Base-by-base conservation (phyloP, 2,113 vertebrate species). In the Alectura lathami region DNA sequence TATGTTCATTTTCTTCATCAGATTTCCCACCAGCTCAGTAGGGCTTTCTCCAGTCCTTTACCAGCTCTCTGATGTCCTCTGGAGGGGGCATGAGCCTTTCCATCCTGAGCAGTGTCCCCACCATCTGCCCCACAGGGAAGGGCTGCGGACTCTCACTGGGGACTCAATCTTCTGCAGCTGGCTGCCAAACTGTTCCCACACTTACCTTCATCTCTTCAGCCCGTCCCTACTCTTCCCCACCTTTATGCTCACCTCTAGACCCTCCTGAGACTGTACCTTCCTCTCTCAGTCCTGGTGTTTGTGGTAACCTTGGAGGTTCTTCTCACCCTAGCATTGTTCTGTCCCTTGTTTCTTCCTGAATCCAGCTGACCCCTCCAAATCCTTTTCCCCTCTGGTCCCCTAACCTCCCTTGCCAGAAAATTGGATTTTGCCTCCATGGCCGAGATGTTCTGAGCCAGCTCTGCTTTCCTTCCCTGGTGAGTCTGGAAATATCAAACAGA, bases 401-500 rank as follows among this genome's bases (percentile, higher is more conserved):
- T 86, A 63, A 91, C 30, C 68, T 21, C 9, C 5, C 89, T 79
- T 91, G 48, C 74, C 78, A 79, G 78, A 91, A 93, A 86, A 54
- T 4, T 83, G 54, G 50, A 54, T 72, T 88, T 59, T 74, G 34
- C 50, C 59, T 93, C 36, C 47, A 50, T 86, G 64, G 72, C 68
- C 0, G 18, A 86, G 78, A 76, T 0, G 3, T 62, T 85, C 64
- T 73, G 36, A 95, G 88, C 79, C 68, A 88, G 95, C 67, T 80
- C 59, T 74, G 63, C 54, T 13, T 79, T 96, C 54, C 83, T 93
- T 94, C 92, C 88, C 92, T 56, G 76, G 79, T 63, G 83, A 91
- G 29, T 66, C 73, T 80, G 34, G 59, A 95, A 96, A 96, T 95
- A 81, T 83, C 88, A 93, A 96, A 93, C 94, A 95, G 95, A 96